These are phyloP conservation scores for Cheilosia urbana DNA, from an alignment of 2,888 invertebrate species.

Conservation along the genomic window DNA sequence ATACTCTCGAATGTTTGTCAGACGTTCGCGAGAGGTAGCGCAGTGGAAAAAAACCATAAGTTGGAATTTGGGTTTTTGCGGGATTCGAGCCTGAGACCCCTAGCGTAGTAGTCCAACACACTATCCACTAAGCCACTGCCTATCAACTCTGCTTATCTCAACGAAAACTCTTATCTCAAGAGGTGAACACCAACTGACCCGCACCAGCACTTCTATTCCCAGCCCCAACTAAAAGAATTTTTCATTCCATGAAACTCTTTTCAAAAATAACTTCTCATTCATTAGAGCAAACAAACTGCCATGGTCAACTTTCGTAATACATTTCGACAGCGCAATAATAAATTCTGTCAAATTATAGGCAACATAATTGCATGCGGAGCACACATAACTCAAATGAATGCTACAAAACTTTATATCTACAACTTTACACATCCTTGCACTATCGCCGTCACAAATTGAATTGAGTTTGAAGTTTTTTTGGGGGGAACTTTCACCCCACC, in stretches of 20 bases:
- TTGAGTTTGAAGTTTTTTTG: slow-evolving; percentile 5
- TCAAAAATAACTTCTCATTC: neutral
- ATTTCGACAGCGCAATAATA: slow-evolving; percentile 4
- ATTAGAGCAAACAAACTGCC: neutral
- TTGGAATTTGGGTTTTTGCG: too few species aligned
- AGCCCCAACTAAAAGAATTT: too few species aligned
- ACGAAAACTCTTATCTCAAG: too few species aligned
- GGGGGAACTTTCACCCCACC: neutral
- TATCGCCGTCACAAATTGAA: slow-evolving; percentile 23
- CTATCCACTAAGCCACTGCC: too few species aligned
- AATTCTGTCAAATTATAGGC: slow-evolving; percentile 32
- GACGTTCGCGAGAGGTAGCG: too few species aligned
- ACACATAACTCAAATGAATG: slow-evolving; percentile 25
- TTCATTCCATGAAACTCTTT: neutral
- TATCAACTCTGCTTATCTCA: too few species aligned
- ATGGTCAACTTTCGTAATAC: neutral
- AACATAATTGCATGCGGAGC: slow-evolving; percentile 25
- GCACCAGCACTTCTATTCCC: too few species aligned
- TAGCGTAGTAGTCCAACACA: too few species aligned
- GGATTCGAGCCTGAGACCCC: too few species aligned
- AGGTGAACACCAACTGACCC: too few species aligned
- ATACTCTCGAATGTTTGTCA: too few species aligned
- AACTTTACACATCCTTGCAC: neutral
- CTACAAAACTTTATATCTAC: neutral
- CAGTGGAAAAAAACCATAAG: too few species aligned